Percentiles rank a stretch among this genome's conserved stretches.
These are phyloP conservation scores for Pachypsylla venusta DNA, from an alignment of 1,140 invertebrate species.

Conservation along the genomic window DNA sequence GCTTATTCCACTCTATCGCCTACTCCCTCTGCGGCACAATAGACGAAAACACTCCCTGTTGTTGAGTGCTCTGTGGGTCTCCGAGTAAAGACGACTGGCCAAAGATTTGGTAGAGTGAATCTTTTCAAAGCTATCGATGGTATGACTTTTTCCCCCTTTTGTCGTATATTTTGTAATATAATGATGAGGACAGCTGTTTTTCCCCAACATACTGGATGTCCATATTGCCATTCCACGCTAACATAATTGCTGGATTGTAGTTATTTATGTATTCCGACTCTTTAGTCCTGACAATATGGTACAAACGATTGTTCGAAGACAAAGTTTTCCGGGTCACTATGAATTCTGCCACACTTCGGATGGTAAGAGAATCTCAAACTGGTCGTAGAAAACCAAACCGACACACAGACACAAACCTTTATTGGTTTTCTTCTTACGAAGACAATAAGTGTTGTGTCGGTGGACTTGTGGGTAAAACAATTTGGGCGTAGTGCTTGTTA, in stretches of 20 bases:
- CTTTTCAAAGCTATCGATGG: too few species aligned
- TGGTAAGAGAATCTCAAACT: conserved; percentile 20
- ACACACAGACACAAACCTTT: conserved; percentile 20
- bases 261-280: conserved; percentile 21
- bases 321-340: conserved; percentile 22
- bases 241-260: conserved; percentile 20
- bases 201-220: conserved; percentile 22
- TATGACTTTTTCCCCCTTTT: too few species aligned
- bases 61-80: too few species aligned
- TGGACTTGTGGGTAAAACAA: conserved; percentile 22
- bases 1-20: too few species aligned
- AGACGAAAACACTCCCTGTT: too few species aligned
- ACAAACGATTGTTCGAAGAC: conserved; percentile 23
- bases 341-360: conserved; percentile 21
- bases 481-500: conserved; percentile 21
- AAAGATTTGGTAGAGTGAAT: too few species aligned
- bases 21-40: too few species aligned
- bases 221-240: too few species aligned
- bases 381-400: conserved; percentile 24
- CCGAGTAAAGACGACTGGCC: too few species aligned
- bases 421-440: conserved; percentile 22
- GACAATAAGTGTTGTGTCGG: conserved; percentile 21
- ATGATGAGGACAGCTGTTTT: too few species aligned
- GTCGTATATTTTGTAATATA: too few species aligned
- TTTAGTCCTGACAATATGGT: conserved; percentile 24